These are phyloP conservation scores for Charina bottae DNA, from an alignment of 2,113 vertebrate genomes.

Conservation along the genomic window DNA sequence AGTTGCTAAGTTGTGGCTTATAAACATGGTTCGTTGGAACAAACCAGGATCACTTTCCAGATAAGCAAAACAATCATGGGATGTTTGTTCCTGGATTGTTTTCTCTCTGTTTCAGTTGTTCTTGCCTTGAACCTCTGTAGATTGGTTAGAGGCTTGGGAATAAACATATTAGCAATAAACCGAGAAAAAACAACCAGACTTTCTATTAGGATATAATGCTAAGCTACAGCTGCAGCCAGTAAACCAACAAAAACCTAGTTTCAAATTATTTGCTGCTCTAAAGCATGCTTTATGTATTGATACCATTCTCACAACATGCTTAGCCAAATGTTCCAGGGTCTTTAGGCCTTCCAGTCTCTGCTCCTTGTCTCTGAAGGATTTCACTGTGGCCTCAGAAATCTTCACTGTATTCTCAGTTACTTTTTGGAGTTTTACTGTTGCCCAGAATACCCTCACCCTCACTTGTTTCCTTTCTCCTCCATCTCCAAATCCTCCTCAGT, in stretches of 20 bases:
- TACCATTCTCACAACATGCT: not conserved
- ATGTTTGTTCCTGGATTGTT: not conserved
- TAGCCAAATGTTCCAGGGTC: not conserved
- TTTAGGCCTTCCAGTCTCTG: not conserved
- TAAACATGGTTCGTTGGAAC: not conserved
- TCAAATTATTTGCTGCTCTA: not conserved
- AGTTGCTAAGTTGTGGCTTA: not conserved
- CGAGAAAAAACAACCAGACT: not conserved
- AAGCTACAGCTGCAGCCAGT: not conserved
- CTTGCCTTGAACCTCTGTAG: not conserved
- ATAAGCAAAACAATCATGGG: not conserved
- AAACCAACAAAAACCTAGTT: not conserved
- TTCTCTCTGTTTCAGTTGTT: not conserved
- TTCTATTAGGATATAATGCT: not conserved
- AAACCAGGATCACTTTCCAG: not conserved
- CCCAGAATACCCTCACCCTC: not conserved
- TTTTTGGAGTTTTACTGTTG: not conserved
- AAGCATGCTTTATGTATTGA: not conserved
- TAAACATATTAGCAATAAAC: not conserved
- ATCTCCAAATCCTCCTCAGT: not conserved
- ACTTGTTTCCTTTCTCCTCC: not conserved
- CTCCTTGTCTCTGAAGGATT: not conserved
- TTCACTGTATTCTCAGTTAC: not conserved
- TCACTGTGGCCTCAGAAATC: not conserved
- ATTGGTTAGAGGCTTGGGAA: not conserved